Evolutionary conservation across 2,797 vertebrate species (phyloP), one percentile per base, ranked within the genome.

Genomic region (Gymnocypris eckloni): DNA sequence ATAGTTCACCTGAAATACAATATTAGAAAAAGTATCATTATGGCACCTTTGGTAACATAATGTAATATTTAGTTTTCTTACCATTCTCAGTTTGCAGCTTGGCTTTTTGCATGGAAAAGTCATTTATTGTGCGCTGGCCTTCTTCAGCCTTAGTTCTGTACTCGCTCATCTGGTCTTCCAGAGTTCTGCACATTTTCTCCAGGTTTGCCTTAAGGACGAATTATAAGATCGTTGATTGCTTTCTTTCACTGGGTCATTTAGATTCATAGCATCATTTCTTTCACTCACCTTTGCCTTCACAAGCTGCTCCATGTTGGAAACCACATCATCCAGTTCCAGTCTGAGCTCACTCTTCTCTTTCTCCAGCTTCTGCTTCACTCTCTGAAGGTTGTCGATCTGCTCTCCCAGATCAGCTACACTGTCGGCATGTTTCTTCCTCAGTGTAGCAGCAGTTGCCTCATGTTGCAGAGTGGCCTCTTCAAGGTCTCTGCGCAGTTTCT

Each of bases 11-110:
- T 97, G 86, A 33, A 18, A 75, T 16, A 0, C 8, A 18, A 48
- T 72, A 28, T 72, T 0, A 10, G 2, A 52, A 52, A 50, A 18
- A 1, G 9, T 6, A 37, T 76, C 8, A 3, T 37, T 33, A 33
- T 76, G 25, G 8, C 18, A 37, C n/a, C 48, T 15, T 28, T 28
- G n/a, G n/a, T 4, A 77, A 25, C 20, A 22, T 39, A 41, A 9
- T 5, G 37, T 43, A 43, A n/a, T 43, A 59, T 18, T 76, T 22
- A 13, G 50, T 28, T 41, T 11, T 6, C 4, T 64, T 92, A 97
- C 97, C 97, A 4, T 97, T 97, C 89, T 98, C 97, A 0, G 97
- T 96, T 87, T 96, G 96, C 52, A 98, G 95, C 89, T 97, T 98
- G 88, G 97, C 96, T 86, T 94, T 93, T 79, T 97, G 97, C 59